phyloP scores from a whole-genome alignment of 2,113 vertebrate species.

The Cryptotis parvus region DNA sequence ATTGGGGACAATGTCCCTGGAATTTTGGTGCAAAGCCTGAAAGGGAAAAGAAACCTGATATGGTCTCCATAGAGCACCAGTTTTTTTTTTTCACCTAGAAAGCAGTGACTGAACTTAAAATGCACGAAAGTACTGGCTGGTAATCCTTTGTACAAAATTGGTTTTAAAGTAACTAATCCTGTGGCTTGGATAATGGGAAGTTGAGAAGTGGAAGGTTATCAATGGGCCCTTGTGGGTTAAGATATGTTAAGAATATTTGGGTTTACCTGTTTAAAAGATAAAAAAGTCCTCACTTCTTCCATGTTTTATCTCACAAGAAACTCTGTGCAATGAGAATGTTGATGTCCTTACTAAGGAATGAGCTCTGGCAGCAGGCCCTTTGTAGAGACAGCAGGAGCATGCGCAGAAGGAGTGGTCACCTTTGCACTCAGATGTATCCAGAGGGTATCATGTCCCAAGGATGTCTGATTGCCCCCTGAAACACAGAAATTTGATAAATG shows the following conservation, averaged over 20 bases:
- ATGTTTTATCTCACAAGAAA: neutral
- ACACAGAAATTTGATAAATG: neutral
- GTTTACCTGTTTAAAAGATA: neutral
- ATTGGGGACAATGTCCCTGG: too few species aligned
- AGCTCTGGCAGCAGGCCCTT: neutral
- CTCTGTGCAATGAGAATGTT: neutral
- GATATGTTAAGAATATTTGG: neutral
- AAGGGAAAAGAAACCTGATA: too few species aligned
- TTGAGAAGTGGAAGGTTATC: neutral
- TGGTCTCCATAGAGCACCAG: too few species aligned
- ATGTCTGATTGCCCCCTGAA: neutral
- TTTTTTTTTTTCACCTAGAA: too few species aligned
- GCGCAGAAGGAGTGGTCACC: neutral
- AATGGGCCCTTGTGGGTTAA: neutral
- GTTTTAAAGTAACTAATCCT: neutral
- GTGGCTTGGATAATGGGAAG: neutral
- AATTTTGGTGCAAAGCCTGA: too few species aligned
- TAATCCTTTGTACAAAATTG: too few species aligned
- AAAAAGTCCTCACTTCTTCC: neutral
- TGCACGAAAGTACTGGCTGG: too few species aligned
- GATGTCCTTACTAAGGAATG: too few species aligned
- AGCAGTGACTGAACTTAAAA: too few species aligned
- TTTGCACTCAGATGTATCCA: neutral
- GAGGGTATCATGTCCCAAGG: neutral
- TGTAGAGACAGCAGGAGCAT: neutral